A percentile compares a stretch with the other conserved stretches of the same genome.
phyloP scores from a whole-genome alignment of 2,113 vertebrate genomes.

The Petaurus breviceps region DNA sequence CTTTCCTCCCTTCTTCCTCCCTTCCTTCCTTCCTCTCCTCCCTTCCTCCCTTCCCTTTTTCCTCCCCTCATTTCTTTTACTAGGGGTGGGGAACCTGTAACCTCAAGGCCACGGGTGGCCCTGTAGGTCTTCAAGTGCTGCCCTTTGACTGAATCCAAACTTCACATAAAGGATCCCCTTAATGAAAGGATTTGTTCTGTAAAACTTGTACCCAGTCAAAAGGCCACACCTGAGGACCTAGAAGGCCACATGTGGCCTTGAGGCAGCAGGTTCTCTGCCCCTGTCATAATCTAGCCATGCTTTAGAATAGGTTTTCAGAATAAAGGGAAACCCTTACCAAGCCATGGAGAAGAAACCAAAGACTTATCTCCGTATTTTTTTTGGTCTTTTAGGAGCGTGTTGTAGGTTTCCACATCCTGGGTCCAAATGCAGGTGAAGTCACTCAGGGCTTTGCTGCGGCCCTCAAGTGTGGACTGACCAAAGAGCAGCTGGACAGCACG shows the following conservation, averaged over 20 bases:
- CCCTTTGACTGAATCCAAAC: too few species aligned
- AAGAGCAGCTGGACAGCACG: slow-evolving; percentile 86
- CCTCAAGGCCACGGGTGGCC: too few species aligned
- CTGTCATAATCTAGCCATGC: not conserved
- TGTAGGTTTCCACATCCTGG: slow-evolving; percentile 89
- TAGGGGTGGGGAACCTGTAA: too few species aligned
- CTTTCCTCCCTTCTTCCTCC: not conserved
- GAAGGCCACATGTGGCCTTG: too few species aligned
- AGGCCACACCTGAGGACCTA: too few species aligned
- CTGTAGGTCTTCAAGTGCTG: too few species aligned
- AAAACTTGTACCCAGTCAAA: too few species aligned
- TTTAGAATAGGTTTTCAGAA: not conserved
- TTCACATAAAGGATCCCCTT: too few species aligned
- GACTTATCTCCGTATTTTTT: not conserved
- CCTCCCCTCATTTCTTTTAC: not conserved
- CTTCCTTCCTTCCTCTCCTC: too few species aligned
- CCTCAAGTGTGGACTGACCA: slow-evolving; percentile 89
- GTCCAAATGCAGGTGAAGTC: slow-evolving; percentile 89
- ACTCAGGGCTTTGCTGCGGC: slow-evolving; percentile 90
- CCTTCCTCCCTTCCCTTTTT: not conserved
- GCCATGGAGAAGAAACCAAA: not conserved
- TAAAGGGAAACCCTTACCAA: not conserved
- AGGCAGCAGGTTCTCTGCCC: too few species aligned
- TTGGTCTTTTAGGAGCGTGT: slow-evolving; percentile 85
- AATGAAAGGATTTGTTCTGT: too few species aligned